These are phyloP conservation scores for Phrynocephalus vlangalii DNA, from an alignment of 2,797 vertebrate species.

Conservation along the genomic window DNA sequence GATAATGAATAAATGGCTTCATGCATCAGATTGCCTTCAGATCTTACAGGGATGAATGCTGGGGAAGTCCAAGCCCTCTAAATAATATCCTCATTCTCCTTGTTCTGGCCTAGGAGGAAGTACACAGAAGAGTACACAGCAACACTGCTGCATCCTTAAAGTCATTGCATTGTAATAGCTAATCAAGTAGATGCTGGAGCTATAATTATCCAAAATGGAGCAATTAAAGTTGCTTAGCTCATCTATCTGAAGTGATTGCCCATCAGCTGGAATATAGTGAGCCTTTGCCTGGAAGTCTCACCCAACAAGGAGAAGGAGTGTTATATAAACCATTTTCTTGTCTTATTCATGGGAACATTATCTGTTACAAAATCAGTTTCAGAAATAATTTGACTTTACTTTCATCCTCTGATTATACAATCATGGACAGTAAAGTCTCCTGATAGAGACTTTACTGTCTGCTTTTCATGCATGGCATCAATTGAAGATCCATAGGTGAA, in stretches of 20 bases:
- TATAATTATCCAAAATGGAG: not conserved
- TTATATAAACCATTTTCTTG: constrained; percentile 3
- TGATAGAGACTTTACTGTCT: not conserved
- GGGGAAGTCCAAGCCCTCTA: not conserved
- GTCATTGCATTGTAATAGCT: not conserved
- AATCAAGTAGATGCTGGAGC: not conserved
- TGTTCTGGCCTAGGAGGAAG: not conserved
- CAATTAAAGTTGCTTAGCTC: not conserved
- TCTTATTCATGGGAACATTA: not conserved
- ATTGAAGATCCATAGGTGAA: not conserved
- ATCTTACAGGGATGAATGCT: not conserved
- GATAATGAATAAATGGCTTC: not conserved
- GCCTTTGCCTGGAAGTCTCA: not conserved
- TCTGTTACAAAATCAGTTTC: not conserved
- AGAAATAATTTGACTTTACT: not conserved
- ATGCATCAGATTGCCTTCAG: not conserved
- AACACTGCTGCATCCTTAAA: not conserved
- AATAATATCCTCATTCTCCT: not conserved
- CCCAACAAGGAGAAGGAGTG: not conserved
- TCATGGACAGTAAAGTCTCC: not conserved
- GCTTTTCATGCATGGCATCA: too few species aligned
- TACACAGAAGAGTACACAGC: not conserved
- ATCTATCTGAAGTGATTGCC: not conserved
- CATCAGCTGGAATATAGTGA: not conserved
- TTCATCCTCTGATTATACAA: not conserved